phyloP scores from a whole-genome alignment of 2,888 invertebrate species.

The Dolichomitus sp. region DNA sequence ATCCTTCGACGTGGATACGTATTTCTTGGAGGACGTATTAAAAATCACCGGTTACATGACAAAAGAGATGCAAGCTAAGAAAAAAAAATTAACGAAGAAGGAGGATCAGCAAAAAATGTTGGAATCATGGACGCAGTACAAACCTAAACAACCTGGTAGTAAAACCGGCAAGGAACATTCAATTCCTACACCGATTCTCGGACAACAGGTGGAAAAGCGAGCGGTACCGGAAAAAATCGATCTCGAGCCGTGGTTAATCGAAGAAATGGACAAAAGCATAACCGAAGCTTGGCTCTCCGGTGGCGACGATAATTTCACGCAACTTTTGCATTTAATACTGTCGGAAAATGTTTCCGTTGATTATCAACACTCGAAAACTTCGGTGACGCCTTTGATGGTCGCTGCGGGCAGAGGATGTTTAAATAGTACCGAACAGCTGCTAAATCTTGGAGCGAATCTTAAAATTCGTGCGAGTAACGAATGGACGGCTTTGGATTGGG shows the following conservation, averaged over 20 bases:
- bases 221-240: constrained; percentile 86
- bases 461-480: constrained; percentile 89
- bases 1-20: constrained; percentile 91
- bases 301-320: constrained; percentile 90
- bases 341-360: constrained; percentile 93
- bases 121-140: constrained; percentile 85
- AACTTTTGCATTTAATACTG: constrained; percentile 92
- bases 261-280: constrained; percentile 91
- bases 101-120: constrained; percentile 83
- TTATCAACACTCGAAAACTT: constrained; percentile 90
- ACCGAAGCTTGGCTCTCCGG: constrained; percentile 89
- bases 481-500: constrained; percentile 92
- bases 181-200: constrained; percentile 79
- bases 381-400: constrained; percentile 92
- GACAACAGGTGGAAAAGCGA: constrained; percentile 78
- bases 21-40: constrained; percentile 94
- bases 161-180: constrained; percentile 69
- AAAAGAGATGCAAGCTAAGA: constrained; percentile 86
- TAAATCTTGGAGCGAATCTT: constrained; percentile 90
- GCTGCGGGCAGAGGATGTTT: constrained; percentile 91
- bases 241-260: constrained; percentile 86
- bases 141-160: constrained; percentile 69
- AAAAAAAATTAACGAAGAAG: constrained; percentile 81
- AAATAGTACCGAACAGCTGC: constrained; percentile 90
- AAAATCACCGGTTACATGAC: constrained; percentile 88